These are phyloP conservation scores for Aelia acuminata DNA, from an alignment of 2,888 invertebrate genomes.

Conservation along the genomic window DNA sequence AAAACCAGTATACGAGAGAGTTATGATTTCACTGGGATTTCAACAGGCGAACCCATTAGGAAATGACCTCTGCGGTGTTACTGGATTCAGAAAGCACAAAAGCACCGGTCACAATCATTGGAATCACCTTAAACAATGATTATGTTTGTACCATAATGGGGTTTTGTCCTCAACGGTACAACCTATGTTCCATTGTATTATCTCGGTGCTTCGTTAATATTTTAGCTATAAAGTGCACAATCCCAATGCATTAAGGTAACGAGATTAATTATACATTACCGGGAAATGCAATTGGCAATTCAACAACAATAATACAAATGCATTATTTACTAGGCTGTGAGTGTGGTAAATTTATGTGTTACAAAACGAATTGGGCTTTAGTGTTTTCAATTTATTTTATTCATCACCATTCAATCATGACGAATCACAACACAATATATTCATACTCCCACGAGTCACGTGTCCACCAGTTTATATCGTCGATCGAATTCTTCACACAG, in stretches of 20 bases:
- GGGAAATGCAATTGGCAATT: background rate
- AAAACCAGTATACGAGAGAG: no score
- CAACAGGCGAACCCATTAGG: background rate
- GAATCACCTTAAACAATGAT: background rate
- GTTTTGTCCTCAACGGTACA: background rate
- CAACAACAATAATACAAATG: background rate
- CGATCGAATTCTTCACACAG: no score
- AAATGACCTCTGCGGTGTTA: background rate
- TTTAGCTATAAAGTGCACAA: no score
- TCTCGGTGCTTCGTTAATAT: no score
- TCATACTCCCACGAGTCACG: no score
- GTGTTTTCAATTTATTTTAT: no score
- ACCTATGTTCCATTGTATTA: background rate
- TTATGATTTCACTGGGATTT: no score
- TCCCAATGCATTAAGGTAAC: no score
- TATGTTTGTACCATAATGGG: background rate
- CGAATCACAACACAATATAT: no score
- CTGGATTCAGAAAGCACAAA: background rate
- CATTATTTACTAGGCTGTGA: background rate
- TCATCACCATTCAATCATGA: no score
- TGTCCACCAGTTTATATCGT: no score
- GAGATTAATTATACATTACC: background rate
- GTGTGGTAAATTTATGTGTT: background rate
- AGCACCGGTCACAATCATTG: background rate
- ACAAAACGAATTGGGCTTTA: no score